Evolutionary conservation across 2,888 invertebrate genomes (phyloP), one percentile per base, ranked within the genome.

Genomic region (Endomychus coccineus): DNA sequence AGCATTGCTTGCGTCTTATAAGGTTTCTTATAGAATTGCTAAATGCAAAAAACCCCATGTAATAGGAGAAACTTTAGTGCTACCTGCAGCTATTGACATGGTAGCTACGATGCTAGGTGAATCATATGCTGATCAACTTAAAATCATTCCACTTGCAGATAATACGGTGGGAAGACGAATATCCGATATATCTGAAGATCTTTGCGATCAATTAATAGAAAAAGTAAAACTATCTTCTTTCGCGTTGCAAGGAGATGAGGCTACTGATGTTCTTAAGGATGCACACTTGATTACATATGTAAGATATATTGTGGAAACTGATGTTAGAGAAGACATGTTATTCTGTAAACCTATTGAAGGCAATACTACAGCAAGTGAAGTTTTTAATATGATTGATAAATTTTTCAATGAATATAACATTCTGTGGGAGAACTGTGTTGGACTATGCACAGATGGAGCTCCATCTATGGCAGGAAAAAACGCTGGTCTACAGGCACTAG

Each of bases 381-480:
- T 31, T 19, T 19, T 19, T 19, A 27, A 27, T 27, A 27, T 27
- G 13, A 27, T 27, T 27, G 28, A 21, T 33, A 29, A 25, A 10
- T 33, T 33, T 24, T 33, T 33, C 7, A 29, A 30, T 30, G 33
- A 33, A 33, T 11, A 33, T 30, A 14, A 46, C 34, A 48, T 45
- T 39, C 43, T 45, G 43, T 51, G 43, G 48, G 44, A 45, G 40
- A 47, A 48, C 43, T 46, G 42, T 38, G 45, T 45, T 30, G 48
- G 45, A 44, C 45, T 51, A 29, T 30, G 27, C 22, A 29, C 11
- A 34, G 12, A 30, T 34, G 25, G 34, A 34, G 27, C 27, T 34
- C 17, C 32, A 27, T 29, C 16, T 29, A 29, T 29, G 29, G 29
- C 9, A 29, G 29, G 29, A 29, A 29, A 15, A 29, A 29, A 29